These are phyloP conservation scores for Cirrhinus molitorella DNA, from an alignment of 2,797 vertebrate species.

Conservation along the genomic window DNA sequence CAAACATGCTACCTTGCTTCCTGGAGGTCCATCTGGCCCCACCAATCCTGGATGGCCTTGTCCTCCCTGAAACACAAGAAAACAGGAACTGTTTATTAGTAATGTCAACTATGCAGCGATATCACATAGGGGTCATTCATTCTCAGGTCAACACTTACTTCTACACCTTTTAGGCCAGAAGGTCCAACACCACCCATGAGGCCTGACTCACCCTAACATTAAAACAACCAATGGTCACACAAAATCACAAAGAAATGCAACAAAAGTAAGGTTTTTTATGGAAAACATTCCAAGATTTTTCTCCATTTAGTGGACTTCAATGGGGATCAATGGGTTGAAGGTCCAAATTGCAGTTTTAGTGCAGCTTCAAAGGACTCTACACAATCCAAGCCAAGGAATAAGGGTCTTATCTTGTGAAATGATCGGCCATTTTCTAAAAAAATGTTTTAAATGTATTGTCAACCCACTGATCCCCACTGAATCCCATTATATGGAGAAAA, in stretches of 20 bases:
- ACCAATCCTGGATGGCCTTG: constrained; percentile 65
- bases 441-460: no score
- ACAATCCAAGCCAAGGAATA: no score
- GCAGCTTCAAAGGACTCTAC: no score
- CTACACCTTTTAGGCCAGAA: constrained; percentile 70
- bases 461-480: no score
- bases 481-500: no score
- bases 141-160: constrained; percentile 65
- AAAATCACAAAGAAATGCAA: constrained; percentile 20
- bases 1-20: constrained; percentile 72
- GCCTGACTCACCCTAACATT: constrained; percentile 77
- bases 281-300: no score
- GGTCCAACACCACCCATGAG: constrained; percentile 75
- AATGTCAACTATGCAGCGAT: not conserved
- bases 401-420: no score
- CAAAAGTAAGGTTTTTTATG: no score
- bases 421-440: no score
- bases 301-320: no score
- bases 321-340: no score
- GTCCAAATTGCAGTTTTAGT: no score
- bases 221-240: not conserved
- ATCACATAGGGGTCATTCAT: not conserved
- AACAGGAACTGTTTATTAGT: constrained; percentile 11
- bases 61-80: constrained; percentile 69
- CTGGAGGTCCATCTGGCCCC: constrained; percentile 72